Evolutionary conservation across 2,113 vertebrate species (phyloP).

Genomic region (Pachycephala philippinensis): DNA sequence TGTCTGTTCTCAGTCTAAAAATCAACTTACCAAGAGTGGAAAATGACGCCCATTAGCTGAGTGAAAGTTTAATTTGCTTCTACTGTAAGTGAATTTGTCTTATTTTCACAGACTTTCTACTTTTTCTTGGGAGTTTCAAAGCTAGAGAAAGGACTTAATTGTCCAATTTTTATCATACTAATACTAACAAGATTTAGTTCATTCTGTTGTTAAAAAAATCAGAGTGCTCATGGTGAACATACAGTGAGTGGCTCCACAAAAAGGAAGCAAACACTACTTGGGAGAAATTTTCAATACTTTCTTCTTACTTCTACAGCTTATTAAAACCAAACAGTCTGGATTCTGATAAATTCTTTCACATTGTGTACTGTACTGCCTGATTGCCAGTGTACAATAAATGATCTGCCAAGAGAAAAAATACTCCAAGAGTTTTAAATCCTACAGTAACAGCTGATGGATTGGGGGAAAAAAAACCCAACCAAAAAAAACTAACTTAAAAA

Average conservation of each 20-base stretch:
- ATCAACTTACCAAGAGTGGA: neutral
- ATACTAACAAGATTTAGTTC: neutral
- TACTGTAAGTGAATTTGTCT: neutral
- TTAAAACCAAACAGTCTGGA: neutral
- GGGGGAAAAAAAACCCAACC: neutral
- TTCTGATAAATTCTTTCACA: neutral
- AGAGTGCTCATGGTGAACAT: neutral
- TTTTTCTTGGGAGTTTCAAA: neutral
- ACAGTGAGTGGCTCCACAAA: neutral
- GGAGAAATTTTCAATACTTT: neutral
- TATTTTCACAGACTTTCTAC: neutral
- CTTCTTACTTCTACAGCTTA: neutral
- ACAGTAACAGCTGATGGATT: neutral
- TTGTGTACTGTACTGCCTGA: neutral
- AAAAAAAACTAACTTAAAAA: neutral
- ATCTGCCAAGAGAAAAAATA: slow-evolving; percentile 5
- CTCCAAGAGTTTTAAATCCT: neutral
- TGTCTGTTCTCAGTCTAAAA: neutral
- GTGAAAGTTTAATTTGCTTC: neutral
- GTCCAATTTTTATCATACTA: neutral
- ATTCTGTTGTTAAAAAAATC: neutral
- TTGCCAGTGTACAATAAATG: neutral
- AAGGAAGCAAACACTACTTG: neutral
- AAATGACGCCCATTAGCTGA: neutral
- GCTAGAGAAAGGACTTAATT: neutral